Evolutionary conservation across 2,888 invertebrate genomes (phyloP).

Genomic region (Parasteatoda lunata): DNA sequence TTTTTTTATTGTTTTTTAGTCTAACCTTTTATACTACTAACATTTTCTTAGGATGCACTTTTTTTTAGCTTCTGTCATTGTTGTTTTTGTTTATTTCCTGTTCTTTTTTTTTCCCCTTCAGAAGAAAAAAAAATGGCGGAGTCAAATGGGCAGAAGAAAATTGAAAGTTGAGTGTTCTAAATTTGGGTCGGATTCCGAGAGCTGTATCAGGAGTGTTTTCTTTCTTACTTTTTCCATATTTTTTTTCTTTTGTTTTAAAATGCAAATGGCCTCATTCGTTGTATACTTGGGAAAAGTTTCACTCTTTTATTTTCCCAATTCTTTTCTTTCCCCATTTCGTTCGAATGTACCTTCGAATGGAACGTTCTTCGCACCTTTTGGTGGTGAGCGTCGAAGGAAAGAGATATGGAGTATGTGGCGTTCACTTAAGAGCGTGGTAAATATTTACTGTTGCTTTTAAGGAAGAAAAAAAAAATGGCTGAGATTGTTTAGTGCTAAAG

Average conservation of each 20-base stretch:
- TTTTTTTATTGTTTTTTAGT: neutral
- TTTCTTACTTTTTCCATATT: neutral
- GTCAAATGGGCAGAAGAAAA: conserved; percentile 58
- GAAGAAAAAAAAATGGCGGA: conserved; percentile 21
- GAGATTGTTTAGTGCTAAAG: neutral
- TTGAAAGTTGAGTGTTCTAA: conserved; percentile 65
- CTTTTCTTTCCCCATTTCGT: conserved; percentile 3
- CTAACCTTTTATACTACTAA: conserved; percentile 21
- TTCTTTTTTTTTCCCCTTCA: neutral
- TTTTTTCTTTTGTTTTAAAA: conserved; percentile 38
- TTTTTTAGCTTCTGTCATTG: conserved; percentile 12
- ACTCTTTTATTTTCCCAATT: conserved; percentile 17
- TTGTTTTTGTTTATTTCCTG: conserved; percentile 31
- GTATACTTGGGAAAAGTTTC: conserved; percentile 11
- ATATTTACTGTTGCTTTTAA: neutral
- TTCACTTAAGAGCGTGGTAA: neutral
- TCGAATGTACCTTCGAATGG: neutral
- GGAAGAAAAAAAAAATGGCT: neutral
- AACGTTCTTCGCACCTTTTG: neutral
- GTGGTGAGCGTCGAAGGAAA: neutral
- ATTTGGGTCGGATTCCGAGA: conserved; percentile 42
- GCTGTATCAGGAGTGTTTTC: conserved; percentile 13
- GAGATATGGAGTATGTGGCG: neutral
- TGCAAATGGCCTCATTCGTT: conserved; percentile 56
- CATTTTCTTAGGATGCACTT: conserved; percentile 24